Percentiles rank a stretch among this genome's conserved stretches.
These are phyloP conservation scores for Phoebastria nigripes DNA, from an alignment of 2,797 vertebrate genomes.

Conservation along the genomic window DNA sequence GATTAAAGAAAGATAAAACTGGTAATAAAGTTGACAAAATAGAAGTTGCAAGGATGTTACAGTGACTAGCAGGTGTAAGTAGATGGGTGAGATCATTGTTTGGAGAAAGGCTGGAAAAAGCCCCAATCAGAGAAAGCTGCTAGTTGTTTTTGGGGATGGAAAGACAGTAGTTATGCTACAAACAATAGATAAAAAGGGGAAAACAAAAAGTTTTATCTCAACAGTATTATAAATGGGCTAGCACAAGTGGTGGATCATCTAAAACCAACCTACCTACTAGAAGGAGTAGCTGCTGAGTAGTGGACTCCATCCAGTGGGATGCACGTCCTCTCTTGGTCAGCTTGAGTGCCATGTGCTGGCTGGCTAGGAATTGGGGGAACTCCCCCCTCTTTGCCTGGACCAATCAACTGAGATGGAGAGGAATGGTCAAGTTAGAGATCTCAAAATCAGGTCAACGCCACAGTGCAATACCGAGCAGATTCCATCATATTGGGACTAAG, in stretches of 20 bases:
- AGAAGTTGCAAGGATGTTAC: neutral
- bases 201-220: neutral
- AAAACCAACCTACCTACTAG: conserved; percentile 80
- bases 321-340: conserved; percentile 81
- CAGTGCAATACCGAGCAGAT: neutral
- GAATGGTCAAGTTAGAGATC: neutral
- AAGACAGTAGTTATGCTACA: neutral
- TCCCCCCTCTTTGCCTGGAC: conserved; percentile 88
- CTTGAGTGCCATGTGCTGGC: conserved; percentile 83
- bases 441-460: neutral
- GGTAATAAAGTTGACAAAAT: neutral
- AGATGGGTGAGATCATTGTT: neutral
- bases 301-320: conserved; percentile 75
- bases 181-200: neutral
- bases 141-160: neutral
- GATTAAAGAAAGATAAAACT: neutral
- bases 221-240: neutral
- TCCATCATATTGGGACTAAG: neutral
- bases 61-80: neutral
- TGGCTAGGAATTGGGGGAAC: conserved; percentile 80
- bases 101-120: neutral
- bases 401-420: conserved; percentile 75
- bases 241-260: neutral
- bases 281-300: conserved; percentile 81
- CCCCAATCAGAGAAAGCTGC: neutral